Base-by-base conservation (phyloP, 2,888 invertebrate species). In the Arge pagana region DNA sequence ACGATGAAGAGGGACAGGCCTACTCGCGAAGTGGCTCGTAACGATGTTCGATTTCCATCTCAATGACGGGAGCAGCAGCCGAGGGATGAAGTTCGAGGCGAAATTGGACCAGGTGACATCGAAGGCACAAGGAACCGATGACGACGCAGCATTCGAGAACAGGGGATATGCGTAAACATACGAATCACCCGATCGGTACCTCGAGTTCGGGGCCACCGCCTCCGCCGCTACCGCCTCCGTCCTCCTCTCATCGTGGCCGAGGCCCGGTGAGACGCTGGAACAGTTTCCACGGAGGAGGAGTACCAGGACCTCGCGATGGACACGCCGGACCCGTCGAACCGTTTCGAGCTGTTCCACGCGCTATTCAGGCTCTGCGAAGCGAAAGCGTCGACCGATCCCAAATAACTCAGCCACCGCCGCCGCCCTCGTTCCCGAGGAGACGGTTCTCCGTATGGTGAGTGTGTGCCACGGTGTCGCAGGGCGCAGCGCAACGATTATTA, bases 371-470 rank as follows among this genome's bases (percentile, higher is more conserved):
- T 39, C 61, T 75, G 48, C 67, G 75, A 49, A 74, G 76, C 63
- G 72, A 76, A 52, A 72, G 74, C 53, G 71, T 74, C 57, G 76
- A 72, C 61, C 64, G 76, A 50, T 65, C 68, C 11, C 69, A 71
- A 55, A 67, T 73, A 10, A 64, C 61, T 3, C 68, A 72, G 42
- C 72, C 72, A 15, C 74, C 76, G 4, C 76, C 77, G 18, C 74
- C 76, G 1, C 72, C 77, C 26, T 71, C 73, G 5, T 71, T 74
- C 52, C 74, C 75, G 2, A 66, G 76, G 35, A 66, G 79, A 55
- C 64, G 79, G 53, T 79, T 79, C 62, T 79, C 79, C 55, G 78
- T 79, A 48, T 79, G 79, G 79, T 79, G 68, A 78, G 78, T 65
- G 41, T 52, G n/a, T n/a, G 18, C 21, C 3, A n/a, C n/a, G n/a